phyloP scores from a whole-genome alignment of 2,113 vertebrate genomes.

The Xenopus tropicalis region DNA sequence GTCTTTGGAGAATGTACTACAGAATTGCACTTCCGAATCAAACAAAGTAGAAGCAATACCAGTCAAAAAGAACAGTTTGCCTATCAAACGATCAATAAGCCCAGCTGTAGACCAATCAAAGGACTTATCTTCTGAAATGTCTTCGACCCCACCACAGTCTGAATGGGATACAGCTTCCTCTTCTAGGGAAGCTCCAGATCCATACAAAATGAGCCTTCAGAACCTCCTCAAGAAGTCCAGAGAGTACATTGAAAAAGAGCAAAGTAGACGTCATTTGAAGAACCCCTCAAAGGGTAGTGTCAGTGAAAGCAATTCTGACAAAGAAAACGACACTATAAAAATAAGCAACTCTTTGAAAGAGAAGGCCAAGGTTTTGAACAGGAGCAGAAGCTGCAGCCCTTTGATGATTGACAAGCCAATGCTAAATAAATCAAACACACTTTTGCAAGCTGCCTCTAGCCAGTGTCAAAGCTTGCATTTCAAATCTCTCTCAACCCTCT shows the following conservation, averaged over 20 bases:
- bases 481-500: constrained; percentile 55
- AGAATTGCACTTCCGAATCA: constrained; percentile 26
- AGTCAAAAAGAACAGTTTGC: constrained; percentile 40
- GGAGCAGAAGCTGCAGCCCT: constrained; percentile 57
- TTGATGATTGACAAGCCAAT: constrained; percentile 59
- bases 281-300: constrained; percentile 48
- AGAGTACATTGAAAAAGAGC: constrained; percentile 80
- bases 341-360: constrained; percentile 54
- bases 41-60: constrained; percentile 16
- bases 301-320: constrained; percentile 67
- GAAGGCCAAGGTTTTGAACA: constrained; percentile 47
- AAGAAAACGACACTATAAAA: constrained; percentile 68
- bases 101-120: neutral
- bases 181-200: constrained; percentile 59
- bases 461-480: constrained; percentile 42
- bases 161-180: neutral
- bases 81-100: constrained; percentile 44
- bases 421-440: constrained; percentile 63
- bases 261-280: constrained; percentile 62
- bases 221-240: constrained; percentile 84
- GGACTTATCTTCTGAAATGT: neutral
- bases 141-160: neutral
- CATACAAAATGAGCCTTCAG: constrained; percentile 73
- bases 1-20: constrained; percentile 36
- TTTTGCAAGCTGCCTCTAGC: constrained; percentile 63